Evolutionary conservation across 2,888 invertebrate genomes (phyloP), one percentile per base, ranked within the genome.

Genomic region (Standfussiana lucernea): DNA sequence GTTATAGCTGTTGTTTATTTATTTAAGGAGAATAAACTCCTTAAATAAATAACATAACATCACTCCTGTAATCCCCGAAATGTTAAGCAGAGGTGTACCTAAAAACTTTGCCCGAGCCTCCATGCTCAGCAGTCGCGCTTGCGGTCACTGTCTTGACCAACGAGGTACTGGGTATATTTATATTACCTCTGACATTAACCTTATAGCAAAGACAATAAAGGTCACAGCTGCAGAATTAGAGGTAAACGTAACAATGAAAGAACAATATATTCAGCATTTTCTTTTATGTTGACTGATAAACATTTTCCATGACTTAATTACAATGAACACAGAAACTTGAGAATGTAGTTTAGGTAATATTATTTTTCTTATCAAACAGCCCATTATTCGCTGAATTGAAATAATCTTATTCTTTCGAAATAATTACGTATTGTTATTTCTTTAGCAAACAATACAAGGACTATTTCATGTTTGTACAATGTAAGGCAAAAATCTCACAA

Each of bases 351-450:
- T 10, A 64, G 11, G n/a, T 64, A 28, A 40, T 0, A 72, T 59
- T 24, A 56, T 47, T 47, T 67, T 75, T 24, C 53, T 62, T 56
- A 74, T 32, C 28, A 50, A 10, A n/a, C 53, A 37, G 4, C 3
- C 6, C 11, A 50, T 81, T 53, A 40, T 40, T 47, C 35, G 35
- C 40, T 50, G 28, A 78, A 56, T 68, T 7, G 8, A 32, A 64
- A 37, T 13, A 62, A n/a, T 13, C n/a, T 40, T n/a, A 40, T 40
- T 13, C 40, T 28, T 13, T 15, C 28, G 11, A 53, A 15, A 37
- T n/a, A 53, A 11, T 28, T 66, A 42, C 42, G 13, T 56, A 15
- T 28, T 28, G 18, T 21, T 65, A 53, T 53, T 66, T 21, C 13
- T 66, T 11, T 45, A 21, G 8, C 45, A 45, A 21, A 45, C n/a